Conservation (phyloP, 1,140 invertebrate species). For the Lordiphosa mommai region DNA sequence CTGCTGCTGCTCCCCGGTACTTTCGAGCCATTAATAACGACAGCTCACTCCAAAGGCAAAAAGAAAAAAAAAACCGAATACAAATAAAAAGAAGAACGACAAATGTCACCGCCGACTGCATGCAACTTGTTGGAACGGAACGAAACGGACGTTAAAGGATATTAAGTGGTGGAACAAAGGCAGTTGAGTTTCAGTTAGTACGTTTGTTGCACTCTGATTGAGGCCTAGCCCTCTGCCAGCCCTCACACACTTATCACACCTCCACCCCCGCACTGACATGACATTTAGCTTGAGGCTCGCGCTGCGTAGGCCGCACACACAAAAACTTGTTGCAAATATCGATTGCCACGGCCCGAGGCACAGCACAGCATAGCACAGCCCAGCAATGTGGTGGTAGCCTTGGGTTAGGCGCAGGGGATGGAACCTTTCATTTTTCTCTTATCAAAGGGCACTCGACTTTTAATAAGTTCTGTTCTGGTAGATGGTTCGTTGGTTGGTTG, state of each 20-base stretch:
- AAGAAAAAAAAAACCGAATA: not conserved
- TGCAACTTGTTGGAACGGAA: constrained; percentile 33
- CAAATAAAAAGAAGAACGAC: constrained; percentile 5
- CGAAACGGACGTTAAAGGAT: not conserved
- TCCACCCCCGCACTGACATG: constrained; percentile 15
- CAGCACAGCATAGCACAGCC: no score
- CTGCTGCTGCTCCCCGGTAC: constrained; percentile 16
- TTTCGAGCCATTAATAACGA: constrained; percentile 55
- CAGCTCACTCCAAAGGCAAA: constrained; percentile 5
- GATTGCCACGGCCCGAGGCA: constrained; percentile 36
- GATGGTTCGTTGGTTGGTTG: not conserved
- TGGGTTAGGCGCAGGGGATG: not conserved
- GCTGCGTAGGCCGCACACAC: constrained; percentile 24
- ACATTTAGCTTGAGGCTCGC: constrained; percentile 19
- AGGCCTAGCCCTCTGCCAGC: not conserved
- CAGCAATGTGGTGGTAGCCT: not conserved
- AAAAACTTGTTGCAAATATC: constrained; percentile 69
- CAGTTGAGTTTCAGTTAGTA: constrained; percentile 9
- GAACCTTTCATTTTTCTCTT: not conserved
- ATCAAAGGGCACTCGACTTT: constrained; percentile 48
- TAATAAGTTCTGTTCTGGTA: constrained; percentile 18
- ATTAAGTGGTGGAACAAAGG: no score
- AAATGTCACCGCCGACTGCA: constrained; percentile 25
- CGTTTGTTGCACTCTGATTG: constrained; percentile 11
- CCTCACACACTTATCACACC: not conserved